Evolutionary conservation across 2,113 vertebrate genomes (phyloP), one percentile per base, ranked within the genome.

Genomic region (Toxostoma redivivum): DNA sequence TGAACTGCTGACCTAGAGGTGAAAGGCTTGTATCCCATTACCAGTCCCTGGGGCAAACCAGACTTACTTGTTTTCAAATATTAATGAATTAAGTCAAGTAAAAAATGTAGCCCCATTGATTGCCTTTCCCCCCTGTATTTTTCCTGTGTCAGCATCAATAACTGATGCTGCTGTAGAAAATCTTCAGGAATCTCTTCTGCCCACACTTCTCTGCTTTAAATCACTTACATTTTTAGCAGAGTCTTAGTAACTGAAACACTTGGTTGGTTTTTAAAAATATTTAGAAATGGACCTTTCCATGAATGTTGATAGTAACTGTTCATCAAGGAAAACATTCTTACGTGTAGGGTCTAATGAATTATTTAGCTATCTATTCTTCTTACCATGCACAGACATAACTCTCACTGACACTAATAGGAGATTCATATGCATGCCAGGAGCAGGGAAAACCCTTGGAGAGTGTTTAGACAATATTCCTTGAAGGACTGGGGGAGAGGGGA

Each of bases 1-100:
- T 96, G 95, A 96, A 96, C 96, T 83, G 79, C 69, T 97, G 94
- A 95, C 95, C 96, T 84, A 35, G 80, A 96, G 92, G 95, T 96
- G 94, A 96, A 96, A 96, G 92, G 72, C 90, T 95, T 81, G 86
- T 93, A 96, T 96, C 90, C 82, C 95, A 57, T 96, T 96, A 96
- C 95, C 76, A 78, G 4, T 90, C 93, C 82, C 96, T 60, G 80
- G 90, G 92, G 96, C 92, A 94, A 96, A 90, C 67, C 72, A 90
- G 92, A 78, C 90, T 93, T 90, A 90, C 79, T 92, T 90, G 92
- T 93, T 94, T 93, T 95, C 83, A 95, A 93, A 96, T 96, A 97
- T 96, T 97, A 96, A 96, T 96, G 93, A 95, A 96, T 92, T 96
- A 88, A 96, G 88, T 81, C 74, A 91, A 93, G 90, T 83, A 57